These are phyloP conservation scores for Heteronetta atricapilla DNA, from an alignment of 2,113 vertebrate genomes.

Conservation along the genomic window DNA sequence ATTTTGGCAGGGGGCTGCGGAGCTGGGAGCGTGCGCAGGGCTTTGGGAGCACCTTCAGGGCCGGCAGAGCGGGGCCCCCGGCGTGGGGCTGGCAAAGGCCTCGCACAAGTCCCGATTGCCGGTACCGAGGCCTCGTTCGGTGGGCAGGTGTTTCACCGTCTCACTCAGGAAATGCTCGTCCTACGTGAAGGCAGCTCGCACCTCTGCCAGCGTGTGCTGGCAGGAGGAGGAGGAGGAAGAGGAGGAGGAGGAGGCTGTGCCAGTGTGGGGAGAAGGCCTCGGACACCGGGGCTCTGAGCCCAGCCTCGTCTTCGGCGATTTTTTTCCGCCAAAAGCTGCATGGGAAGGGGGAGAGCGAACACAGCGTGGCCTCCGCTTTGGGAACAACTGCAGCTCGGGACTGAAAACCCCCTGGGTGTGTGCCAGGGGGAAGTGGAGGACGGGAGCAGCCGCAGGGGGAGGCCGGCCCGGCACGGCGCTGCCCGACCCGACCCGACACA, in stretches of 20 bases:
- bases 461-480: too few species aligned
- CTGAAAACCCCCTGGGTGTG: neutral
- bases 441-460: neutral
- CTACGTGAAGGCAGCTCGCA: neutral
- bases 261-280: neutral
- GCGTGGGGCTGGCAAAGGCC: neutral
- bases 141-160: neutral
- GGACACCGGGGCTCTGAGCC: neutral
- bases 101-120: too few species aligned
- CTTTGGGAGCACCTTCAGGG: neutral
- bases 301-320: neutral
- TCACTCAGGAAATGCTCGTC: neutral
- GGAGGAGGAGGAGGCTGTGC: too few species aligned
- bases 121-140: neutral
- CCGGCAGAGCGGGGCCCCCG: neutral
- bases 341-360: neutral
- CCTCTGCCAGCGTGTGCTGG: neutral
- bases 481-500: too few species aligned
- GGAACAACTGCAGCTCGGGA: neutral
- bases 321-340: neutral
- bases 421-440: neutral
- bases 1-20: neutral
- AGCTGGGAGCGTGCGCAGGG: neutral
- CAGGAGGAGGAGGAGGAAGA: neutral
- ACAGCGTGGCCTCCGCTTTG: rapidly evolving